Percentiles rank a stretch among this genome's conserved stretches.
phyloP scores from a whole-genome alignment of 2,797 vertebrate species.

The Parotocinclus haroldoi region DNA sequence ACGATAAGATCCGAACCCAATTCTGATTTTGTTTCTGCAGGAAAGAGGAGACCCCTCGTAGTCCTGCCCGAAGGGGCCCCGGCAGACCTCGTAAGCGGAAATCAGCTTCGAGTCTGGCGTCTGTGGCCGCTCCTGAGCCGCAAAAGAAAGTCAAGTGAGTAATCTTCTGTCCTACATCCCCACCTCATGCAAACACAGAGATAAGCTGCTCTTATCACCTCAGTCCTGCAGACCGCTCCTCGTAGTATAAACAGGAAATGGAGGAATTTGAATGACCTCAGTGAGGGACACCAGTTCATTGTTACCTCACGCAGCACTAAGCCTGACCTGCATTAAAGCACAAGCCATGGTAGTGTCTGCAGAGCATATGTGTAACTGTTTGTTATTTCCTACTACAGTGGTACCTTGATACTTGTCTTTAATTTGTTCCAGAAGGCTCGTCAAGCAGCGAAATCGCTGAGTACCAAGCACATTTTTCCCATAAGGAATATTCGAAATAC shows the following conservation, averaged over 20 bases:
- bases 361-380: no score
- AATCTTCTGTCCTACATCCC: conserved; percentile 32
- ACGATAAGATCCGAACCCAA: not conserved
- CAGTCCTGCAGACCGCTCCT: conserved; percentile 46
- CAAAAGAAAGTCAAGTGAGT: conserved; percentile 88
- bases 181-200: conserved; percentile 14
- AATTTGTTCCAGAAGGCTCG: no score
- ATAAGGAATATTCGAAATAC: no score
- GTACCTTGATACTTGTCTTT: no score
- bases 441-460: no score
- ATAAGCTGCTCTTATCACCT: conserved; percentile 50
- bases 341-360: not conserved
- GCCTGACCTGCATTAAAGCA: conserved; percentile 49
- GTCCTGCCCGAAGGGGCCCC: conserved; percentile 86
- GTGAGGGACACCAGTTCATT: conserved; percentile 53
- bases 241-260: conserved; percentile 64
- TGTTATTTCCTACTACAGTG: no score
- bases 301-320: conserved; percentile 46
- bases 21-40: conserved; percentile 58
- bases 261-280: conserved; percentile 51
- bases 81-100: conserved; percentile 91
- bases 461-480: no score
- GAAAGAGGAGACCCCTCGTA: conserved; percentile 89
- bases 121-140: conserved; percentile 63
- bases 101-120: conserved; percentile 60